Evolutionary conservation across 1,140 invertebrate genomes (phyloP).

Genomic region (Leptonema lineaticorne): DNA sequence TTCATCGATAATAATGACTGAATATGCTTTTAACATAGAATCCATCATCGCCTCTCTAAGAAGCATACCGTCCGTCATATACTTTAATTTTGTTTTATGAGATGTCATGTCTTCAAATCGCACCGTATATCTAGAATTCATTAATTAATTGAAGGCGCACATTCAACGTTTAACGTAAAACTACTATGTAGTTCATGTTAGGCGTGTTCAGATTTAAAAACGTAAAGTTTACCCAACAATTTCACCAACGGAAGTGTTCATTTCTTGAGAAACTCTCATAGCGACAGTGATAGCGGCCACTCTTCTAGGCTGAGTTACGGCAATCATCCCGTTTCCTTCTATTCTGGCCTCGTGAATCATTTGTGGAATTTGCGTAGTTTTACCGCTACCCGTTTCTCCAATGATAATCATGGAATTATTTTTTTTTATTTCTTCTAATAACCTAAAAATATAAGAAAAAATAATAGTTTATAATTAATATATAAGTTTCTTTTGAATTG

Average conservation of each 20-base stretch:
- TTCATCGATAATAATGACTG: conserved; percentile 88
- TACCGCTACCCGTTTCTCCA: conserved; percentile 96
- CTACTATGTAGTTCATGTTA: no score
- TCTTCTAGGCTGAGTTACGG: conserved; percentile 86
- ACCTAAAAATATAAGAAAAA: conserved; percentile 42
- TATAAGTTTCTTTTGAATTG: background rate
- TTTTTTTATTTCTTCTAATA: conserved; percentile 54
- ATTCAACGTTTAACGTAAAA: no score
- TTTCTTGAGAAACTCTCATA: conserved; percentile 79
- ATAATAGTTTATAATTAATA: background rate
- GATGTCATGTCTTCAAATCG: conserved; percentile 88
- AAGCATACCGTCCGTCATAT: conserved; percentile 94
- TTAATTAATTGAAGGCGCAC: no score
- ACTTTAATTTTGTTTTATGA: conserved; percentile 78
- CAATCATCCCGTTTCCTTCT: conserved; percentile 74
- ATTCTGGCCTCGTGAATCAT: conserved; percentile 90
- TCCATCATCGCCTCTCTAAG: conserved; percentile 83
- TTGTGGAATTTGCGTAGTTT: conserved; percentile 96
- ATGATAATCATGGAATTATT: conserved; percentile 81
- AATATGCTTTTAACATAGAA: conserved; percentile 72
- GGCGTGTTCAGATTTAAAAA: no score
- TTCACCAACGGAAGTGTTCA: conserved; percentile 74
- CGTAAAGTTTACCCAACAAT: conserved; percentile 86
- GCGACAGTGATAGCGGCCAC: conserved; percentile 89
- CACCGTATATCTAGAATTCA: conserved; percentile 81